Evolutionary conservation across 2,797 vertebrate species (phyloP).

Genomic region (Spondyliosoma cantharus): DNA sequence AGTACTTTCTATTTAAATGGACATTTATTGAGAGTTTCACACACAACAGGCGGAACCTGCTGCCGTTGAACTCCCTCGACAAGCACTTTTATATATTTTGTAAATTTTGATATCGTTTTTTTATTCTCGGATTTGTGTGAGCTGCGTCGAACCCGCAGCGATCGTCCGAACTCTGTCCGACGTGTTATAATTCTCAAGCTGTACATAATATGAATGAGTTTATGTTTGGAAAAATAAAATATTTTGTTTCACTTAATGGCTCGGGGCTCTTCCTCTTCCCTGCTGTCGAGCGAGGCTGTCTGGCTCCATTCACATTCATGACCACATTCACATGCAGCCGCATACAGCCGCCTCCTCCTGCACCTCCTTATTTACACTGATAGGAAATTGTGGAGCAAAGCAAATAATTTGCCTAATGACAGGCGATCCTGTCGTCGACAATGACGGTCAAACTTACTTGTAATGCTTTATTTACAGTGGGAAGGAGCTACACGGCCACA

Average conservation of each 20-base stretch:
- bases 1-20: slow-evolving; percentile 82
- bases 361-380: slow-evolving; percentile 55
- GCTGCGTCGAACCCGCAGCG: slow-evolving; percentile 17
- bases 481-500: slow-evolving; percentile 61
- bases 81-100: slow-evolving; percentile 85
- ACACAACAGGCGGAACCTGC: slow-evolving; percentile 27
- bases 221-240: slow-evolving; percentile 82
- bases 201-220: slow-evolving; percentile 80
- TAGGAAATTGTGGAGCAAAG: slow-evolving; percentile 63
- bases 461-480: slow-evolving; percentile 70
- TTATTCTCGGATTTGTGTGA: slow-evolving; percentile 60
- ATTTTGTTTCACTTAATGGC: slow-evolving; percentile 73
- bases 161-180: slow-evolving; percentile 48
- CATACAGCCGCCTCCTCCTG: slow-evolving; percentile 57
- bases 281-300: background rate
- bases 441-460: slow-evolving; percentile 40
- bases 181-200: slow-evolving; percentile 73
- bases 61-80: slow-evolving; percentile 43
- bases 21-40: slow-evolving; percentile 51
- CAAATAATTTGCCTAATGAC: slow-evolving; percentile 73
- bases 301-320: slow-evolving; percentile 68
- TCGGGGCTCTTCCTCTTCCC: background rate
- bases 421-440: slow-evolving; percentile 45
- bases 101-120: slow-evolving; percentile 67
- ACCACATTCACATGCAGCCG: slow-evolving; percentile 55